Base-by-base conservation (phyloP, 23 tunicate genomes). In the Halocynthia aurantium region DNA sequence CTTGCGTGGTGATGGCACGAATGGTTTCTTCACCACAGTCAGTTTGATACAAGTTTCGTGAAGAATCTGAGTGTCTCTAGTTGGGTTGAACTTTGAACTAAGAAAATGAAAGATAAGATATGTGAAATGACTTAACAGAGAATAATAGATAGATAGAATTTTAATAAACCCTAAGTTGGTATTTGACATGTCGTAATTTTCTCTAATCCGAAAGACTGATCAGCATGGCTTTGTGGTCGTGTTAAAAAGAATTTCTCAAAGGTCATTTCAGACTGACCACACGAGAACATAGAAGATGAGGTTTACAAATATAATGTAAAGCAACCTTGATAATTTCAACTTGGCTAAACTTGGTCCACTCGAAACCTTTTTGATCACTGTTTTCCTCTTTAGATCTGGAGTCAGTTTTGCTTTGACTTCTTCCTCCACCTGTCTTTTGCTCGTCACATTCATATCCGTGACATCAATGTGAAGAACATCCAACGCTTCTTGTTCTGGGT, bases 11-110 rank as follows among this genome's bases (percentile, higher is more conserved):
- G 66, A 57, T 6, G 87, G 87, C 6, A 67, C 11, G 53, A 75
- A 89, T 4, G 74, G 73, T 50, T 78, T 65, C 61, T 80, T 86
- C 9, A 75, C 73, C 10, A 90, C 78, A 5, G 83, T 70, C 8
- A 90, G 79, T 61, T 80, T 76, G 10, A 90, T 52, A 56, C 81
- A 66, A 7, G 97, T 90, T 40, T 90, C 86, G 81, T 90, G 97
- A 13, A 90, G 76, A 51, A 90, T 90, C 60, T 85, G 80, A 15
- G 20, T 31, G 55, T 84, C 87, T 55, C 57, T 5, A 53, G 56
- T 54, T 54, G 15, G 19, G 10, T 52, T 20, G 6, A 17, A 54
- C 69, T 74, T 52, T 2, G 64, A 50, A 53, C 78, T 74, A 20
- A 20, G 13, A 53, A 55, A 70, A 65, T 4, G 44, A 31, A 31